Evolutionary conservation across 1,140 invertebrate genomes (phyloP).

Genomic region (Pararge aegeria): DNA sequence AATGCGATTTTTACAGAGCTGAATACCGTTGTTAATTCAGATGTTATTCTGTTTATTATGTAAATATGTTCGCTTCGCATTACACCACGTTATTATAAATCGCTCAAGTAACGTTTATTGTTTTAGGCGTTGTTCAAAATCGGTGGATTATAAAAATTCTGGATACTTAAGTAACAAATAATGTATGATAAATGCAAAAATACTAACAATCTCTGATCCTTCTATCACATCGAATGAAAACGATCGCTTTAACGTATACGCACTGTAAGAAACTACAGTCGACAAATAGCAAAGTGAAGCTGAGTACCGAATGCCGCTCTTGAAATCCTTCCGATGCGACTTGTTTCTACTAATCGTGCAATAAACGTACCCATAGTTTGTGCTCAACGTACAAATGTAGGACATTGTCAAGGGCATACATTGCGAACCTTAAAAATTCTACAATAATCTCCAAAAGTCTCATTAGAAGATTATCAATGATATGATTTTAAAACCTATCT

Average conservation of each 20-base stretch:
- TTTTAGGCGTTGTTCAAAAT: not conserved
- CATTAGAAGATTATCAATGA: slow-evolving; percentile 60
- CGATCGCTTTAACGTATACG: not conserved
- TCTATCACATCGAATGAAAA: not conserved
- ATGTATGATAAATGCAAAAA: not conserved
- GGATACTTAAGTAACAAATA: not conserved
- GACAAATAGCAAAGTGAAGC: not conserved
- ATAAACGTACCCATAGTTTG: slow-evolving; percentile 20
- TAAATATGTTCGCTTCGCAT: too few species aligned
- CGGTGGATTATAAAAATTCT: not conserved
- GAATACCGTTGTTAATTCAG: not conserved
- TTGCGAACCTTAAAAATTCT: slow-evolving; percentile 41
- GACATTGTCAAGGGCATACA: slow-evolving; percentile 14
- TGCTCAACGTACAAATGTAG: slow-evolving; percentile 18
- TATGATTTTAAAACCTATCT: slow-evolving; percentile 72
- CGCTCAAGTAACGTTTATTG: not conserved
- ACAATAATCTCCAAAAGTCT: slow-evolving; percentile 54
- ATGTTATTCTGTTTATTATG: not conserved
- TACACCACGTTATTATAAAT: not conserved
- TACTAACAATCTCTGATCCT: not conserved
- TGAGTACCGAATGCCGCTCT: not conserved
- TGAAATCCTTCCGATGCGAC: slow-evolving; percentile 10
- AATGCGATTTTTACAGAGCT: not conserved
- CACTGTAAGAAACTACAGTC: not conserved
- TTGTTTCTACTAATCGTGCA: not conserved